phyloP scores from a whole-genome alignment of 2,797 vertebrate genomes.

The Microcaecilia unicolor region DNA sequence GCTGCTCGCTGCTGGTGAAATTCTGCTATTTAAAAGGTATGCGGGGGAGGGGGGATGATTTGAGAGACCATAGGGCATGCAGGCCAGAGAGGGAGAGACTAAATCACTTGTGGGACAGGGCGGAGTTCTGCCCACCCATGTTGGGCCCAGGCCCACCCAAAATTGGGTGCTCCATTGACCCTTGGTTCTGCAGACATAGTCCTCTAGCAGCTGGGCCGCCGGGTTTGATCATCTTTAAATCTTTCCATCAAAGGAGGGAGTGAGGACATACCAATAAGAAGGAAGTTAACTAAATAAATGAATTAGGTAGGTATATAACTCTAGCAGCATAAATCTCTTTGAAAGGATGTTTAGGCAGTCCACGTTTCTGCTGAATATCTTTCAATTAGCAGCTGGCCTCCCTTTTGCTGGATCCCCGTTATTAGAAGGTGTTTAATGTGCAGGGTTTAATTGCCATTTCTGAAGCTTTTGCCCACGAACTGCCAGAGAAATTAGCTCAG shows the following conservation, averaged over 20 bases:
- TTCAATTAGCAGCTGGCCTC: slow-evolving; percentile 48
- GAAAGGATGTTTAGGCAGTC: slow-evolving; percentile 44
- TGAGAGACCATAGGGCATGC: no score
- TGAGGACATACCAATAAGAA: slow-evolving; percentile 12
- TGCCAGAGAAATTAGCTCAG: slow-evolving; percentile 17
- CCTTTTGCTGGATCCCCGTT: slow-evolving; percentile 29
- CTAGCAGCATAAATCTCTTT: slow-evolving; percentile 45
- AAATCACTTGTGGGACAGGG: no score
- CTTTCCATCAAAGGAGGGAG: not conserved
- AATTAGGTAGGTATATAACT: slow-evolving; percentile 35
- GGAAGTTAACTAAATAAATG: slow-evolving; percentile 45
- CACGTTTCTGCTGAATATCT: slow-evolving; percentile 43
- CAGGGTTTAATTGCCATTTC: slow-evolving; percentile 32
- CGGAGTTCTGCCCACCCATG: no score
- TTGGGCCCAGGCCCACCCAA: no score
- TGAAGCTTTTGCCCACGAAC: slow-evolving; percentile 2
- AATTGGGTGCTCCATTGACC: no score
- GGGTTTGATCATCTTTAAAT: not conserved
- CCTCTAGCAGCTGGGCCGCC: no score
- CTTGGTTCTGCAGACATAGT: no score
- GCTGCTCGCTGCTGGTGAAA: no score
- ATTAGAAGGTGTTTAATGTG: slow-evolving; percentile 45
- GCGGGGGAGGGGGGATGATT: no score
- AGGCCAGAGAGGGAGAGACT: no score
- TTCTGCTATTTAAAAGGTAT: no score